phyloP scores from a whole-genome alignment of 2,888 invertebrate species.

The Trachelus stipa region DNA sequence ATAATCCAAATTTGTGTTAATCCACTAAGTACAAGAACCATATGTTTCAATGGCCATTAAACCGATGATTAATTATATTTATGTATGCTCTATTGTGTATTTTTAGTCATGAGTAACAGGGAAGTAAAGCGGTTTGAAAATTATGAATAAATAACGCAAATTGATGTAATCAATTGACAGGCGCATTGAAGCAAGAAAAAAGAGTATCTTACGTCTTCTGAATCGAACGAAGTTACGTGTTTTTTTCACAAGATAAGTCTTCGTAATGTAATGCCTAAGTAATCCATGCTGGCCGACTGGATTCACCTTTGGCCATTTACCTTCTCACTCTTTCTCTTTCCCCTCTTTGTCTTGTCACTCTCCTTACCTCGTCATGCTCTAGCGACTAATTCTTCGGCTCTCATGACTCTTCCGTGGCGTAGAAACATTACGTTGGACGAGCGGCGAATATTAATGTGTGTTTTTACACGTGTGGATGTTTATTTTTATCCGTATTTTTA shows the following conservation, averaged over 20 bases:
- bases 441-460: slow-evolving; percentile 57
- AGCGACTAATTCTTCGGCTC: neutral
- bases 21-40: no score
- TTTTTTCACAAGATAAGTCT: neutral
- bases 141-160: neutral
- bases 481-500: slow-evolving; percentile 61
- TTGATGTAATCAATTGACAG: neutral
- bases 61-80: no score
- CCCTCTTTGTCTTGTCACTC: neutral
- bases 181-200: neutral
- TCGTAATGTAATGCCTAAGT: neutral
- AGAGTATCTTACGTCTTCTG: neutral
- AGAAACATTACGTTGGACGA: slow-evolving; percentile 37
- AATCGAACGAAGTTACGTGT: neutral
- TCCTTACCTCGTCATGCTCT: neutral
- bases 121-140: neutral
- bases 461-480: slow-evolving; percentile 62
- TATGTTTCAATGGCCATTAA: no score
- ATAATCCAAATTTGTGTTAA: no score
- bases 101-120: no score
- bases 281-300: neutral
- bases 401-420: slow-evolving; percentile 8
- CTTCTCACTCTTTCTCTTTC: neutral
- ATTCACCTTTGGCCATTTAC: neutral
- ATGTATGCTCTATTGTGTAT: no score